Evolutionary conservation across 1,140 invertebrate genomes (phyloP).

Genomic region (Octopus sinensis): DNA sequence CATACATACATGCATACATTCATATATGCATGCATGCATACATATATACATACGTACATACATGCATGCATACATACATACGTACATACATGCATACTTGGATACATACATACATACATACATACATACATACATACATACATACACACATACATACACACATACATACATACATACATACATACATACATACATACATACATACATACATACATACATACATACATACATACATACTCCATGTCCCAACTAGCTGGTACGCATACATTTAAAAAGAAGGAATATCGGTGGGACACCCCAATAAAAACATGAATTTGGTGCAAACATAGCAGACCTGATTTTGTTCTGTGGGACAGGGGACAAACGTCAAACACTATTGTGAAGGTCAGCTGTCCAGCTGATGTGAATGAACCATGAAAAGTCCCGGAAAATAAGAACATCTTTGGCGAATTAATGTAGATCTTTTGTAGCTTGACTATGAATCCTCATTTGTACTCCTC

Average conservation of each 20-base stretch:
- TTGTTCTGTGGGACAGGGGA: background rate
- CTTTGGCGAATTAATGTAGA: too few species aligned
- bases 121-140: background rate
- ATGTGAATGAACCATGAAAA: too few species aligned
- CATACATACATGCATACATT: background rate
- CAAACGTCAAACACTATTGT: background rate
- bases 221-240: background rate
- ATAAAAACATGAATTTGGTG: background rate
- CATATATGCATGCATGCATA: background rate
- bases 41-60: background rate
- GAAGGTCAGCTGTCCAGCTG: too few species aligned
- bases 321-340: background rate
- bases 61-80: background rate
- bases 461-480: too few species aligned
- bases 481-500: too few species aligned
- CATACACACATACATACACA: background rate
- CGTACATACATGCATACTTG: background rate
- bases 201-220: slow-evolving; percentile 8
- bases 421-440: too few species aligned
- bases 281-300: background rate
- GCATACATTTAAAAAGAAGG: background rate
- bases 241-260: background rate
- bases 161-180: background rate
- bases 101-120: background rate
- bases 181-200: slow-evolving; percentile 5